Evolutionary conservation across 2,797 vertebrate genomes (phyloP).

Genomic region (Bovichtus diacanthus): DNA sequence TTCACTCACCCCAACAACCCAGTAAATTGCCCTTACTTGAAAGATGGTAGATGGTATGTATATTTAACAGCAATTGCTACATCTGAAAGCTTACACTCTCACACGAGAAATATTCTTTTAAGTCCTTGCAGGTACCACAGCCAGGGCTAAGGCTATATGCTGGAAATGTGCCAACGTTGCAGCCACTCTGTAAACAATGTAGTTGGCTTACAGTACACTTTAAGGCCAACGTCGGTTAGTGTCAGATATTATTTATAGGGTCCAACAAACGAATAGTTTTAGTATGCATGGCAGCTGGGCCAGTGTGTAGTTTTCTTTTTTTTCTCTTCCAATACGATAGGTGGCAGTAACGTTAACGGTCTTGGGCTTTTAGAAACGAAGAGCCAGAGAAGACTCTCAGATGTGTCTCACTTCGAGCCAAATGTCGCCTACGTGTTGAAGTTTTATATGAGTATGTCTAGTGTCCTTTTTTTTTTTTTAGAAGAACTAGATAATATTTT

Average conservation of each 20-base stretch:
- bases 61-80: conserved; percentile 26
- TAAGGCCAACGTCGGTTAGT: background rate
- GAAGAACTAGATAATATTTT: background rate
- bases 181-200: background rate
- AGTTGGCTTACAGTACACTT: background rate
- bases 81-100: conserved; percentile 34
- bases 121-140: conserved; percentile 2
- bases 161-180: background rate
- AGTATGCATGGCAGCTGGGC: background rate
- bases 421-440: background rate
- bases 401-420: rapidly evolving
- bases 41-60: conserved; percentile 34
- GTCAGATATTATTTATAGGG: background rate
- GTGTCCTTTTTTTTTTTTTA: background rate
- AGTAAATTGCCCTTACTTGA: conserved; percentile 66
- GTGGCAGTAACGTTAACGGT: conserved; percentile 3
- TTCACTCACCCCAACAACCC: conserved; percentile 62
- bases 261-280: background rate
- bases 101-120: background rate
- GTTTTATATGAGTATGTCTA: background rate
- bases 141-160: background rate
- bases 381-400: background rate
- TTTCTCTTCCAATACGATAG: conserved; percentile 13
- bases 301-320: too few species aligned
- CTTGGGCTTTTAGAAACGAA: background rate